Evolutionary conservation across 2,888 invertebrate genomes (phyloP).

Genomic region (Hymenopus coronatus): DNA sequence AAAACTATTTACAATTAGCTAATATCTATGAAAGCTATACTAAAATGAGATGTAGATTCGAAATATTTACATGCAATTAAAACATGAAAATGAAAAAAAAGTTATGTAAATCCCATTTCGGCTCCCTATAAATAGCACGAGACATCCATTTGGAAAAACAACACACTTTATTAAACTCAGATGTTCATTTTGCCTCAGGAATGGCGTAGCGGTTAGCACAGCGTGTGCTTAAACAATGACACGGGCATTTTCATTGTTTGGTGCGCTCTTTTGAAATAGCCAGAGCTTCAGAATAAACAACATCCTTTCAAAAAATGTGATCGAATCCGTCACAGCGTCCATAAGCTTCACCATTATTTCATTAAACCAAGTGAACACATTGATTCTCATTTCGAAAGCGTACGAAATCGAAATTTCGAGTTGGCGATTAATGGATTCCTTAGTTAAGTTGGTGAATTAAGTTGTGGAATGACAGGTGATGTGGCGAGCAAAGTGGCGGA

Average conservation of each 20-base stretch:
- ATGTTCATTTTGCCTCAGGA: background rate
- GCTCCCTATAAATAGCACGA: too few species aligned
- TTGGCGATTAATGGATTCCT: slow-evolving; percentile 2
- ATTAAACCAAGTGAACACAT: background rate
- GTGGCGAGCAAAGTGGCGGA: background rate
- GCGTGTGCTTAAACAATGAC: background rate
- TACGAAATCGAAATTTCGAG: slow-evolving; percentile 8
- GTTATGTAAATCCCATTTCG: too few species aligned
- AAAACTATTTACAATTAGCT: too few species aligned
- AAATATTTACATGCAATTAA: too few species aligned
- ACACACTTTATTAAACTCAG: background rate
- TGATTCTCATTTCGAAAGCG: background rate
- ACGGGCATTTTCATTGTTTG: background rate
- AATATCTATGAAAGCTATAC: too few species aligned
- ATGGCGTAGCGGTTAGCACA: background rate
- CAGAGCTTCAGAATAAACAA: background rate
- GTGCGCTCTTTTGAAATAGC: background rate
- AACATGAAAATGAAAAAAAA: too few species aligned
- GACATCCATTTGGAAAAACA: too few species aligned
- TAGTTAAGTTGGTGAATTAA: background rate
- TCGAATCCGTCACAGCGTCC: background rate
- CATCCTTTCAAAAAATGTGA: background rate
- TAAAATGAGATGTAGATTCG: too few species aligned
- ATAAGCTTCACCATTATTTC: background rate
- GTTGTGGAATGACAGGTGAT: background rate